A percentile compares a stretch with the other conserved stretches of the same genome.
Evolutionary conservation across 2,113 vertebrate species (phyloP).

Genomic region (Eonycteris spelaea): DNA sequence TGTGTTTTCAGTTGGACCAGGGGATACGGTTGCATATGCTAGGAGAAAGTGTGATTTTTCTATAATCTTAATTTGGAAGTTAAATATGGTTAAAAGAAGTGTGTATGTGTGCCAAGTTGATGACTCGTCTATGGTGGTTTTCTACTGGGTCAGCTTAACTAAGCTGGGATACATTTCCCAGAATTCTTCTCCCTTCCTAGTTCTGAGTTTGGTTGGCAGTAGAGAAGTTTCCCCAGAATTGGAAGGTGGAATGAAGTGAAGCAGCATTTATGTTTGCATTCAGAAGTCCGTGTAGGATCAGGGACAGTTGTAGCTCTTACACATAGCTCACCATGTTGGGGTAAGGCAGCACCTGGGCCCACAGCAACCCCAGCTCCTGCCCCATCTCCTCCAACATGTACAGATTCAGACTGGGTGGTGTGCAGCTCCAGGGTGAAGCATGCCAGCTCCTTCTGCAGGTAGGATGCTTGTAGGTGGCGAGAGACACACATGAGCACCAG

Average conservation of each 20-base stretch:
- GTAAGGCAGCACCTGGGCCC: not conserved
- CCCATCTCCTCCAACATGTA: not conserved
- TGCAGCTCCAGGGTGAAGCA: accelerated
- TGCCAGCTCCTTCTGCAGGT: not conserved
- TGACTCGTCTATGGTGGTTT: not conserved
- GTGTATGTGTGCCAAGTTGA: not conserved
- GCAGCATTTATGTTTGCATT: not conserved
- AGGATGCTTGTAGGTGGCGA: not conserved
- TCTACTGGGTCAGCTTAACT: not conserved
- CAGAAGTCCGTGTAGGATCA: not conserved
- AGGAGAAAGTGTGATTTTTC: not conserved
- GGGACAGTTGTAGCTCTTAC: accelerated
- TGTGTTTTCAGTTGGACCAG: not conserved
- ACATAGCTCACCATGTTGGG: accelerated
- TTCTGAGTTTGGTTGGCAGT: not conserved
- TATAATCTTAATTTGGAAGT: not conserved
- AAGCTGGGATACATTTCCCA: not conserved
- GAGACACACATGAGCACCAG: not conserved
- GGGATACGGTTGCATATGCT: not conserved
- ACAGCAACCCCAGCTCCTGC: not conserved
- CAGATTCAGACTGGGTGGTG: not conserved
- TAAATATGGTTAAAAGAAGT: not conserved
- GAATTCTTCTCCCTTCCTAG: not conserved
- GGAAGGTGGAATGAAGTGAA: not conserved
- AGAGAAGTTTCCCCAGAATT: not conserved